Evolutionary conservation across 2,888 invertebrate species (phyloP).

Genomic region (Elegia similella): DNA sequence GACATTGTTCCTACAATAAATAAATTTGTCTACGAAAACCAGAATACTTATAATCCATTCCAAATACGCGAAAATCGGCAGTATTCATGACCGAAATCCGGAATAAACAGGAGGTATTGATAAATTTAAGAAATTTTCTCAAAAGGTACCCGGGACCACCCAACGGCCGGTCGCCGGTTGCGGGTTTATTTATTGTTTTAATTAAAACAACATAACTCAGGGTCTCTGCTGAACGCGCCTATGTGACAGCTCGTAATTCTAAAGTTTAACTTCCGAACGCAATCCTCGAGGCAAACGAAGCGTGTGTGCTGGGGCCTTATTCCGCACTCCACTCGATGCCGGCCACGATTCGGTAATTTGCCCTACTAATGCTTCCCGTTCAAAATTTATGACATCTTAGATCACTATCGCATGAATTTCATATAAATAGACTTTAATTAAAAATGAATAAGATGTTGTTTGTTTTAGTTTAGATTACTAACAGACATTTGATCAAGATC

Average conservation of each 20-base stretch:
- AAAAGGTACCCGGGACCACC: slow-evolving; percentile 66
- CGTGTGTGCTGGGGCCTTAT: slow-evolving; percentile 20
- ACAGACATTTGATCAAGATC: slow-evolving; percentile 15
- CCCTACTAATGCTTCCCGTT: slow-evolving; percentile 13
- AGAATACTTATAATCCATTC: too few species aligned
- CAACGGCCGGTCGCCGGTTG: slow-evolving; percentile 47
- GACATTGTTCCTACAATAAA: too few species aligned
- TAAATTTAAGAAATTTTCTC: slow-evolving; percentile 57
- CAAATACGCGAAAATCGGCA: too few species aligned
- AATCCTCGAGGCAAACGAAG: slow-evolving; percentile 36
- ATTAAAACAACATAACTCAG: slow-evolving; percentile 76
- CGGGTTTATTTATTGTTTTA: slow-evolving; percentile 72
- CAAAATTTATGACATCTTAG: slow-evolving; percentile 17
- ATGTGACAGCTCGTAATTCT: slow-evolving; percentile 64
- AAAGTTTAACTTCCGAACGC: slow-evolving; percentile 53
- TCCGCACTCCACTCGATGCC: slow-evolving; percentile 9
- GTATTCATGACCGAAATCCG: too few species aligned
- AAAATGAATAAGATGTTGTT: slow-evolving; percentile 18
- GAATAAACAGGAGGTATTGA: slow-evolving; percentile 46
- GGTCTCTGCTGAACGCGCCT: slow-evolving; percentile 48
- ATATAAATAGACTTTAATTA: slow-evolving; percentile 19
- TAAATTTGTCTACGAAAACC: too few species aligned
- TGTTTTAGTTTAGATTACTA: slow-evolving; percentile 17
- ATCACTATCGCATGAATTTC: slow-evolving; percentile 17
- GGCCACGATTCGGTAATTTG: slow-evolving; percentile 16